A percentile compares a stretch with the other conserved stretches of the same genome.
Evolutionary conservation across 2,113 vertebrate species (phyloP).

Genomic region (Callorhinus ursinus): DNA sequence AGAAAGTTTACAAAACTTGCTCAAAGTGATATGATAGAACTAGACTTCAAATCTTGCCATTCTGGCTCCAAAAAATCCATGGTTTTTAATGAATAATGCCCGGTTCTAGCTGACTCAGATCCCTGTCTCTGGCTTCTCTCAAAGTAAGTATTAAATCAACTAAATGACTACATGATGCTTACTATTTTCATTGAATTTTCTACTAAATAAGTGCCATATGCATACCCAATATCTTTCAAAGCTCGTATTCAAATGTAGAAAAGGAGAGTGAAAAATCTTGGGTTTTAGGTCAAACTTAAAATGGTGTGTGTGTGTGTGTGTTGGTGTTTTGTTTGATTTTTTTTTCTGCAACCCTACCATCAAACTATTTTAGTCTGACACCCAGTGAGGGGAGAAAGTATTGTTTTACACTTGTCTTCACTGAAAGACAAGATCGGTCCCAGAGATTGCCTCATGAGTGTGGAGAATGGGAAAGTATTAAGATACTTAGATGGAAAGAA

Average conservation of each 20-base stretch:
- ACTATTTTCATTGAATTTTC: not conserved
- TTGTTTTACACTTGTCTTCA: not conserved
- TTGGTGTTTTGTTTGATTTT: not conserved
- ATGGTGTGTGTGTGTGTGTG: not conserved
- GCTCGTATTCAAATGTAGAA: not conserved
- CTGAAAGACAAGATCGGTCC: not conserved
- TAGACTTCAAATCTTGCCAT: not conserved
- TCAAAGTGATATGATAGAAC: not conserved
- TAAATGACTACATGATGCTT: not conserved
- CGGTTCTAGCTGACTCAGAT: not conserved
- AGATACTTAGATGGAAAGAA: not conserved
- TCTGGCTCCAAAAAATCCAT: not conserved
- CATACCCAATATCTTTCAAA: not conserved
- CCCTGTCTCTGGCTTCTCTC: not conserved
- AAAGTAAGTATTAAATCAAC: not conserved
- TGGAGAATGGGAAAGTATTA: not conserved
- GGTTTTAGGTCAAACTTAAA: not conserved
- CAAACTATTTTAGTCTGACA: not conserved
- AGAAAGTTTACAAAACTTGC: not conserved
- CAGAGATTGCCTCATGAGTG: not conserved
- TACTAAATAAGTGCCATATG: not conserved
- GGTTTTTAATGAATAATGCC: not conserved
- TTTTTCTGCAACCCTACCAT: not conserved
- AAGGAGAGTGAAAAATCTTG: not conserved
- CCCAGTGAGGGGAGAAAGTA: not conserved